Evolutionary conservation across 2,113 vertebrate genomes (phyloP).

Genomic region (Seriola dumerili): DNA sequence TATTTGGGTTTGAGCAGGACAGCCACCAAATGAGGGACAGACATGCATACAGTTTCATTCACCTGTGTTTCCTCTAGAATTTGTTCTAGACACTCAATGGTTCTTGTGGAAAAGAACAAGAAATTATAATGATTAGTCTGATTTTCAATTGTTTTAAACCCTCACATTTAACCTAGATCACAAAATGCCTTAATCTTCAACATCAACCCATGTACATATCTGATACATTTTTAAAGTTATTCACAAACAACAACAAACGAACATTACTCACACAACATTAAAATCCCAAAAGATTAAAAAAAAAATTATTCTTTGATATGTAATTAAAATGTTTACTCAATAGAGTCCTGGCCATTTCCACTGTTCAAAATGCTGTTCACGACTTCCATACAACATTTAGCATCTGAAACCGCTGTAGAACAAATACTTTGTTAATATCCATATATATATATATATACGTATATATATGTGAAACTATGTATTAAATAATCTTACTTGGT

Average conservation of each 20-base stretch:
- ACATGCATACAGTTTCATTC: accelerated
- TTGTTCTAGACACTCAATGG: accelerated
- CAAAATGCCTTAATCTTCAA: background rate
- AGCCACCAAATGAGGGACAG: accelerated
- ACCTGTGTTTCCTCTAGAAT: background rate
- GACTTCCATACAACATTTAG: accelerated
- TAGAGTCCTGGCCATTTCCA: accelerated
- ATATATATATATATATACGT: background rate
- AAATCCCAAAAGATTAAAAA: background rate
- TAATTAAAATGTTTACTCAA: conserved; percentile 19
- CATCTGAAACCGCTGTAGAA: accelerated
- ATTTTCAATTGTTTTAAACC: background rate
- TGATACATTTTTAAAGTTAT: background rate
- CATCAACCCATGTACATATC: background rate
- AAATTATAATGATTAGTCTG: background rate
- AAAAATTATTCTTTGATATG: background rate
- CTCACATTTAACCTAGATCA: background rate
- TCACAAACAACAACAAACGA: background rate
- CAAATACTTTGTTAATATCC: background rate
- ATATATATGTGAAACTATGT: background rate
- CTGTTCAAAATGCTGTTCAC: accelerated
- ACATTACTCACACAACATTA: background rate
- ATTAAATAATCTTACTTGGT: too few relatives aligned
- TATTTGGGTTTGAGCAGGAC: background rate
- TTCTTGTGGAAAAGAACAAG: background rate